Percentiles rank a stretch among this genome's conserved stretches.
These are phyloP conservation scores for Loriculus beryllinus DNA, from an alignment of 2,797 vertebrate species.

Conservation along the genomic window DNA sequence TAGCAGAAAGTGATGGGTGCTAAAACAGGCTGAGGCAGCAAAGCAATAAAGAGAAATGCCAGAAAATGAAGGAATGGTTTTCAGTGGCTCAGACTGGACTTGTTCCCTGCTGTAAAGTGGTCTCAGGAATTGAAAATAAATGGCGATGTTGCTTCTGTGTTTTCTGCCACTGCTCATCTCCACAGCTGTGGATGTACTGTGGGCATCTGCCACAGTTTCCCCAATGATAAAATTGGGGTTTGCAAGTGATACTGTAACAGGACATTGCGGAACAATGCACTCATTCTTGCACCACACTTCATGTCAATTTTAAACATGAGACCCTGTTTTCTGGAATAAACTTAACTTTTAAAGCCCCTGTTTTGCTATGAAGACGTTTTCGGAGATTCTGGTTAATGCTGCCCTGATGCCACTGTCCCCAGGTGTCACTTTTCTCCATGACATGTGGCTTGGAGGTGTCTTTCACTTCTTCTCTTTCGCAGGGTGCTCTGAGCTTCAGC, in stretches of 20 bases:
- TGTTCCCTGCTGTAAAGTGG: neutral
- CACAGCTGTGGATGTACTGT: neutral
- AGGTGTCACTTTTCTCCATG: neutral
- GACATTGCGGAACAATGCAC: rapidly evolving
- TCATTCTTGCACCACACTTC: rapidly evolving
- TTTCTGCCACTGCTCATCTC: neutral
- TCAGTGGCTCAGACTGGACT: neutral
- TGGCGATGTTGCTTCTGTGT: neutral
- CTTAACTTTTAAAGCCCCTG: neutral
- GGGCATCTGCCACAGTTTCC: neutral
- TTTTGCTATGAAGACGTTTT: neutral
- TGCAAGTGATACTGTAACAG: neutral
- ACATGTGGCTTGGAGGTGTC: neutral
- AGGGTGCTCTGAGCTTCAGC: neutral
- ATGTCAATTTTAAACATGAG: neutral
- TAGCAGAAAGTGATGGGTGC: neutral
- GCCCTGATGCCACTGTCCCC: neutral
- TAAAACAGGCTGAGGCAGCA: rapidly evolving
- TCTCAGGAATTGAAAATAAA: neutral
- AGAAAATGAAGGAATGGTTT: neutral
- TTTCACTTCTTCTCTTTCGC: rapidly evolving
- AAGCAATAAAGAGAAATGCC: neutral
- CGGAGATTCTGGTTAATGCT: neutral
- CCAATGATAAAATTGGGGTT: neutral
- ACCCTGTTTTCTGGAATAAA: neutral